Conservation (phyloP, 2,888 invertebrate species). For the Apamea crenata region DNA sequence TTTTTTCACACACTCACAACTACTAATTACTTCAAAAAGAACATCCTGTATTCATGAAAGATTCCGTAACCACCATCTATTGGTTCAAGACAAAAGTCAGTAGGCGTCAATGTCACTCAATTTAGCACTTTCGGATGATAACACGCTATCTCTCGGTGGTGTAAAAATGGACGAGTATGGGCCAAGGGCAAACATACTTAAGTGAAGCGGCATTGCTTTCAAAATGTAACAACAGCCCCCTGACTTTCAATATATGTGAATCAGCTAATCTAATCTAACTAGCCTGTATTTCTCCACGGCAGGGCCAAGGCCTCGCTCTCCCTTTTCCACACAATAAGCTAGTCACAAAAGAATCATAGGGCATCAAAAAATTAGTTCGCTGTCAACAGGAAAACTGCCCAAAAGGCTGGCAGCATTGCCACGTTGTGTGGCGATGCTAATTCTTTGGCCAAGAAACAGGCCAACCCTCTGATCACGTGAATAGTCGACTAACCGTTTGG, state of each 20-base stretch:
- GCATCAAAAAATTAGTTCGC: too few species aligned
- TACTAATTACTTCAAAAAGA: not conserved
- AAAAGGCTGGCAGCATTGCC: too few species aligned
- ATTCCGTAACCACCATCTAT: slow-evolving; percentile 33
- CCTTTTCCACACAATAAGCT: too few species aligned
- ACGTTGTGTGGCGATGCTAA: too few species aligned
- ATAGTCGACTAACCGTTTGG: too few species aligned
- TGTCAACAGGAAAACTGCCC: too few species aligned
- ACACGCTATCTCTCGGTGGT: slow-evolving; percentile 28
- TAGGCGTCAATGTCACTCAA: slow-evolving; percentile 55
- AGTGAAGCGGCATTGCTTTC: slow-evolving; percentile 22
- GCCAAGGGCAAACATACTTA: slow-evolving; percentile 36
- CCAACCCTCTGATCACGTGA: too few species aligned
- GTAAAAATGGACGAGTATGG: slow-evolving; percentile 43
- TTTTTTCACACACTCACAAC: not conserved
- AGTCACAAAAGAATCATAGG: too few species aligned
- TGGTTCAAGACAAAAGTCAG: slow-evolving; percentile 25
- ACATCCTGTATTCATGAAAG: slow-evolving; percentile 32
- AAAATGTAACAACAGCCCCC: slow-evolving; percentile 25
- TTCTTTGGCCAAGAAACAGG: too few species aligned
- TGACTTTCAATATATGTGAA: slow-evolving; percentile 3
- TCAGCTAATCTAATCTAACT: not conserved
- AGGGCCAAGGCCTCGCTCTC: too few species aligned
- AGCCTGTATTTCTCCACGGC: too few species aligned
- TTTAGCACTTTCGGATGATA: slow-evolving; percentile 54